Base-by-base conservation (phyloP, 2,888 invertebrate species). In the Heliconius ismenius region DNA sequence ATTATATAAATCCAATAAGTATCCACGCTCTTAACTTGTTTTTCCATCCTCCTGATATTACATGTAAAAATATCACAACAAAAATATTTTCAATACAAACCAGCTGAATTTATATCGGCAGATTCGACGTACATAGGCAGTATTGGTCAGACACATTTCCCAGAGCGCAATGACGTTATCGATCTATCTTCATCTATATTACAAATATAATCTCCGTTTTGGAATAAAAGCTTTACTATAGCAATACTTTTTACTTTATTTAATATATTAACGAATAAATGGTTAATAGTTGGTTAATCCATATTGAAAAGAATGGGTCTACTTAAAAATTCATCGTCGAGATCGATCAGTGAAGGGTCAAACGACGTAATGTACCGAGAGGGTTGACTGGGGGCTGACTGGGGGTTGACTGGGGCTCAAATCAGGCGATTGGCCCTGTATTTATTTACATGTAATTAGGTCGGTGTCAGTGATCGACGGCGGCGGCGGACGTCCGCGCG, bases 361-460 rank as follows among this genome's bases (percentile, higher is more conserved):
- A 68, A 76, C 78, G 76, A 64, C 69, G 58, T 79, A 79, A 78
- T 79, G 82, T 78, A 79, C 78, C 79, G 81, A 84, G 82, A 83
- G 83, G 82, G 83, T 82, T 85, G 85, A 86, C 83, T 83, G 83
- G 82, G 81, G 81, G 32, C 32, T 32, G 32, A 32, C 32, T 32
- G 32, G 32, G 83, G 82, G 83, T 82, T 85, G 85, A 86, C 83
- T 83, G 83, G 82, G 81, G 81, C 83, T 84, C 83, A 83, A 83
- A 84, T 83, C 84, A 83, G 82, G 83, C 84, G 83, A 79, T 77
- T 76, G 82, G 81, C 81, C 83, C 87, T 86, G 90, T 90, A 91
- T 92, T 91, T 91, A 91, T 91, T 92, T 91, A 90, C 91, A 92
- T 91, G 90, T 92, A 92, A 93, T 92, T 91, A 92, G 90, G 89